Evolutionary conservation across 53 echinoderm and acorn worm genomes (phyloP), one percentile per base, ranked within the genome.

Genomic region (Paracentrotus lividus): DNA sequence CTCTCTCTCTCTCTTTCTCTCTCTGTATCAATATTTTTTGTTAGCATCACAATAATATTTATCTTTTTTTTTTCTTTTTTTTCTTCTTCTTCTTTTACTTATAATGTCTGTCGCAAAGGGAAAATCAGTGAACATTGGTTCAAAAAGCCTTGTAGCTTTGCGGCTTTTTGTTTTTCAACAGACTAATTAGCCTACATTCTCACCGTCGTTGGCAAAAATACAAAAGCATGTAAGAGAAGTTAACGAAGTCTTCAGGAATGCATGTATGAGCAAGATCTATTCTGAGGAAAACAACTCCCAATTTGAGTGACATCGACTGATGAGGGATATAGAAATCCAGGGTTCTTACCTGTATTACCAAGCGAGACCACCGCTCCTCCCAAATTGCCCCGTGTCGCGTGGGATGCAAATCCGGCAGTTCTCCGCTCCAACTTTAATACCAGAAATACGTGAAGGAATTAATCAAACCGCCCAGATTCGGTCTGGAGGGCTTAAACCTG

Each of bases 341-440:
- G 36, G 4, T n/a, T 36, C 72, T 72, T 72, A 72, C 72, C 72
- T 72, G 72, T 0, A 27, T 32, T 38, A n/a, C 72, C 16, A n/a
- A n/a, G n/a, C n/a, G 20, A 40, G 40, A 36, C 36, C 36, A 40
- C 36, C 40, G 72, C 72, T 72, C 36, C 72, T 72, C 72, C 72
- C 20, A 72, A 72, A 72, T 72, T 72, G 72, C 40, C 72, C 72
- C 72, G 40, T 18, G 21, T 38, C 72, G 72, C 72, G 72, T 72
- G 72, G 72, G 72, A 40, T 40, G 40, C 1, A 32, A 72, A 72
- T 72, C 72, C 72, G 18, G 40, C 40, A 40, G 72, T 40, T 72
- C 40, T 72, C 72, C 72, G 72, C 67, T 33, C 32, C 34, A 40
- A 72, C 32, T 16, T 6, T 38, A 27, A 72, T 40, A 72, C 40